Base-by-base conservation (phyloP, 2,797 vertebrate species). In the Semaprochilodus insignis region DNA sequence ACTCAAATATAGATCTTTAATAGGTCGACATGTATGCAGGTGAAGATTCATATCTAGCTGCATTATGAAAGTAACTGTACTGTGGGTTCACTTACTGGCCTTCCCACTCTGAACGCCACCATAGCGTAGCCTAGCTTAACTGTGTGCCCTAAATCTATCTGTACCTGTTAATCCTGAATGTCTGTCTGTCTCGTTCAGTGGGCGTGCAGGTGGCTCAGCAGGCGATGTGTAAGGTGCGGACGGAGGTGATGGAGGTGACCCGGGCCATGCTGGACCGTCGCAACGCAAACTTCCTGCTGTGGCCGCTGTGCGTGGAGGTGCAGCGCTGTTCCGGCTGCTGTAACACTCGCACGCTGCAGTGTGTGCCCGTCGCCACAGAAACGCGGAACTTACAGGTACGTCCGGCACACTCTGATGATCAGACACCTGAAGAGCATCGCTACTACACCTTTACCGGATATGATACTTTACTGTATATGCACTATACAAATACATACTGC, bases 301-400 rank as follows among this genome's bases (percentile, higher is more conserved):
- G 96, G 96, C 97, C 98, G 0, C 93, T 93, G 0, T 99, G 98
- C 0, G 97, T 99, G 88, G 97, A 99, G 91, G 98, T 99, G 88
- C 96, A 98, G 91, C 95, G 96, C n/a, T 99, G 98, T 87, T 98
- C 97, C 0, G 97, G 97, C 44, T 99, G 98, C 89, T 99, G 98
- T 89, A 97, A 97, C 93, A 94, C 94, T 54, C 91, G 91, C 75
- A 78, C 88, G 0, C 86, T 95, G 85, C 94, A 96, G 86, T 99
- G 98, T 74, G 92, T 95, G 0, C 94, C 97, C 78, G 91, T 72
- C 0, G 88, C 91, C 83, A 95, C 94, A 36, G 92, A 95, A 10
- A 93, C 93, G 78, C 94, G 97, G 75, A 94, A 94, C 0, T 94
- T 98, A 80, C 94, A 97, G 97, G 97, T 98, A 92, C 34, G 34